Evolutionary conservation across 2,888 invertebrate species (phyloP).

Genomic region (Buathra laborator): DNA sequence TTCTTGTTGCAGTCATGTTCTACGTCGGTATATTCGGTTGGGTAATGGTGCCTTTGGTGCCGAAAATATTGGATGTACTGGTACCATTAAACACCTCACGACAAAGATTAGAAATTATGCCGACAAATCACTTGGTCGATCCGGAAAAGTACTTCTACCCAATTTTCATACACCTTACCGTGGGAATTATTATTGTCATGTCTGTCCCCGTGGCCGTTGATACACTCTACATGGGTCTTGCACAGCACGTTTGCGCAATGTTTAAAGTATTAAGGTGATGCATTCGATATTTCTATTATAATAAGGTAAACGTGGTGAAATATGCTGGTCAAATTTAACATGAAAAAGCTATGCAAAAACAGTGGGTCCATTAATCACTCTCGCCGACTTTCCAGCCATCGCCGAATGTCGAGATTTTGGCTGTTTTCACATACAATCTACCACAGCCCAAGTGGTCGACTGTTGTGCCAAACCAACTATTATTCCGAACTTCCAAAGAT

Average conservation of each 20-base stretch:
- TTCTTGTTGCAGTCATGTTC: neutral
- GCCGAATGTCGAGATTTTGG: too few relatives aligned
- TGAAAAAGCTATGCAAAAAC: too few relatives aligned
- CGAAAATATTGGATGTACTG: neutral
- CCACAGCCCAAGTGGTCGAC: neutral
- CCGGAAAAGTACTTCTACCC: neutral
- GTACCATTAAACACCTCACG: neutral
- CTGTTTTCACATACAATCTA: too few relatives aligned
- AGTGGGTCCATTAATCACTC: neutral
- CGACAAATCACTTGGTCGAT: neutral
- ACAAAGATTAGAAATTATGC: neutral
- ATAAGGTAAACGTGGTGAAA: too few relatives aligned
- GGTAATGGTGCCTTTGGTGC: neutral
- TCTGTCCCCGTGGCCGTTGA: neutral
- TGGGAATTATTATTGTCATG: neutral
- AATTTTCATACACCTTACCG: neutral
- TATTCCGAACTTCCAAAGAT: too few relatives aligned
- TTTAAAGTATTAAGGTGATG: neutral
- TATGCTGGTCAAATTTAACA: too few relatives aligned
- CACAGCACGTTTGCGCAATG: constrained; percentile 7
- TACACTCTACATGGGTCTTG: neutral
- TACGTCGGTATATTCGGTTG: neutral
- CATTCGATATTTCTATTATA: too few relatives aligned
- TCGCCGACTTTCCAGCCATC: too few relatives aligned
- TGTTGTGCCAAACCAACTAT: too few relatives aligned